Evolutionary conservation across 2,888 invertebrate genomes (phyloP).

Genomic region (Amblyjoppa fuscipennis): DNA sequence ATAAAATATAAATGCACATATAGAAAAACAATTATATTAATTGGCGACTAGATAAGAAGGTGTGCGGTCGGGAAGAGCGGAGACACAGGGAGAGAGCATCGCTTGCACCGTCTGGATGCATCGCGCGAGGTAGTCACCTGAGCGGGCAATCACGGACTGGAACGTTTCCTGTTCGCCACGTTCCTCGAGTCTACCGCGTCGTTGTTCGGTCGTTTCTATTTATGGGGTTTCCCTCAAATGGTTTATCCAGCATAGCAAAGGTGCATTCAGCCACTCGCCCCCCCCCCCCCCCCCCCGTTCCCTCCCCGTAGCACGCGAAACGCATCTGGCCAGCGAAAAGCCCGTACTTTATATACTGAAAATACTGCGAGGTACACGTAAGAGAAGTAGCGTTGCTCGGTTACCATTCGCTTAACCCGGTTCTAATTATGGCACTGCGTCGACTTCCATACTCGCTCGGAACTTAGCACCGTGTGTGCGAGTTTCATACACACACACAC

Average conservation of each 20-base stretch:
- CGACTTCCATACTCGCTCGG: background rate
- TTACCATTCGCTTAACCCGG: conserved; percentile 75
- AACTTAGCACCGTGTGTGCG: conserved; percentile 25
- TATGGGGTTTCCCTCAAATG: conserved; percentile 77
- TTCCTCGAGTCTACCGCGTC: conserved; percentile 37
- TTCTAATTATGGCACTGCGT: conserved; percentile 73
- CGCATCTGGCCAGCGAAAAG: background rate
- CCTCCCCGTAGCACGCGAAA: background rate
- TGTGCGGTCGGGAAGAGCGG: conserved; percentile 53
- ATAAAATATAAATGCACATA: conserved; percentile 47
- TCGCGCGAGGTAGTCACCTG: conserved; percentile 59
- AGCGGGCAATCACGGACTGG: conserved; percentile 68
- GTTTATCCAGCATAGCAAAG: conserved; percentile 71
- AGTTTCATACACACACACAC: background rate
- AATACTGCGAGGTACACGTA: conserved; percentile 8
- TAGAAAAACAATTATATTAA: conserved; percentile 70
- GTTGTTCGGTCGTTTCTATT: conserved; percentile 71
- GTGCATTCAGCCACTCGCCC: conserved; percentile 17
- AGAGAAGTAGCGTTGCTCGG: conserved; percentile 53
- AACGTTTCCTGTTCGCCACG: conserved; percentile 73
- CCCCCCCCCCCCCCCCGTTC: background rate
- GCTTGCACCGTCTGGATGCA: conserved; percentile 51
- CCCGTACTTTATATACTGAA: background rate
- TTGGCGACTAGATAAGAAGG: conserved; percentile 63
- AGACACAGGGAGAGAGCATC: conserved; percentile 23